These are phyloP conservation scores for Micrastur ruficollis DNA, from an alignment of 2,797 vertebrate species.

Conservation along the genomic window DNA sequence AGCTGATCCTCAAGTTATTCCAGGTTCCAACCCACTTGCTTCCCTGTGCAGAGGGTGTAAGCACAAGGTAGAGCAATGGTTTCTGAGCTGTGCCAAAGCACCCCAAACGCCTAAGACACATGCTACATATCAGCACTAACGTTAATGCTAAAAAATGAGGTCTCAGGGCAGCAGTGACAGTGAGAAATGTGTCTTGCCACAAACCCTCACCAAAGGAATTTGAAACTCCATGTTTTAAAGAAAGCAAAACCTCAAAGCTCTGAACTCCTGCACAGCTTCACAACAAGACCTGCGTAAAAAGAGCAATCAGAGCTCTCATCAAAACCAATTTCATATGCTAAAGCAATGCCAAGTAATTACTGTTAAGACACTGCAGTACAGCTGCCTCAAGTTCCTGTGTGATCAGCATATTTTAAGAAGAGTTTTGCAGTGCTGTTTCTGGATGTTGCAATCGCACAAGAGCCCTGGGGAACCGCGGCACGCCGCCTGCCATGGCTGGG, in stretches of 20 bases:
- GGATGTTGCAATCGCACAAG: background rate
- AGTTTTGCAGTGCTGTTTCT: background rate
- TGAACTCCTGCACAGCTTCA: background rate
- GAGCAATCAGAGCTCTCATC: background rate
- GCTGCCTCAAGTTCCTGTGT: background rate
- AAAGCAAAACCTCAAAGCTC: background rate
- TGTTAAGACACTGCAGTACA: background rate
- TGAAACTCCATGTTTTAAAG: background rate
- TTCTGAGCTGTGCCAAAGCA: background rate
- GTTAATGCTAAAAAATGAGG: background rate
- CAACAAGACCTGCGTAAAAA: background rate
- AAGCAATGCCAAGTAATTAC: background rate
- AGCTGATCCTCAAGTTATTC: background rate
- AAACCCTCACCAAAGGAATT: background rate
- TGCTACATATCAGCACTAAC: background rate
- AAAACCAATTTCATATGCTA: background rate
- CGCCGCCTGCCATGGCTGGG: background rate
- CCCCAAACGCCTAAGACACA: background rate
- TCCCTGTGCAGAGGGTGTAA: background rate
- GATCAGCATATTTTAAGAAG: background rate
- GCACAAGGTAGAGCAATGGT: accelerated
- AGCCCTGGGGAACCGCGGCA: background rate
- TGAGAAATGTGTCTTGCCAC: background rate
- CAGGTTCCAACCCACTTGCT: background rate
- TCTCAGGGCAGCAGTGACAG: background rate